A percentile compares a stretch with the other conserved stretches of the same genome.
These are phyloP conservation scores for Cassiopea xamachana DNA, from an alignment of 30 jellyfish, hydroid and myxozoan species.

Conservation along the genomic window DNA sequence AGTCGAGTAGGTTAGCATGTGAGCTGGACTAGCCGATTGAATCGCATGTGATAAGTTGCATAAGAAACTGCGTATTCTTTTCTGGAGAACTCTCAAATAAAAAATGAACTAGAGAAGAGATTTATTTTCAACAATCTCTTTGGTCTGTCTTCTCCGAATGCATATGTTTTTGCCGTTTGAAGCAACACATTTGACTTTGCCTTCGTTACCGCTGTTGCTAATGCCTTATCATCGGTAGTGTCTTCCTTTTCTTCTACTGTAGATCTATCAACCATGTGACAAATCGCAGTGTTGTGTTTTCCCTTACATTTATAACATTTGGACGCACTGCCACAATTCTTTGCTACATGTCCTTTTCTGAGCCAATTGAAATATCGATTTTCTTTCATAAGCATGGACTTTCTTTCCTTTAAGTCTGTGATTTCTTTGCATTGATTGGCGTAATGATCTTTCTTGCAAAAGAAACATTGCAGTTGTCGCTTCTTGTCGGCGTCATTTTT, in stretches of 20 bases:
- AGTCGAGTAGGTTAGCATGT: too few species aligned
- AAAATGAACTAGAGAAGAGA: not conserved
- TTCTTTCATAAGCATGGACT: conserved; percentile 6
- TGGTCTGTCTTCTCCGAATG: conserved; percentile 28
- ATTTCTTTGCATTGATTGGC: conserved; percentile 11
- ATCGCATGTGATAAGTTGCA: too few species aligned
- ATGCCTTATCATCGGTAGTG: not conserved
- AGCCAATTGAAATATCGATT: conserved; percentile 58
- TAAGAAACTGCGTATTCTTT: too few species aligned
- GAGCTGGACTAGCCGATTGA: too few species aligned
- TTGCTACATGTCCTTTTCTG: conserved; percentile 49
- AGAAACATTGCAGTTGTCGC: conserved; percentile 13
- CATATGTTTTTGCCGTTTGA: conserved; percentile 50
- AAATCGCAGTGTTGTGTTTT: conserved; percentile 43
- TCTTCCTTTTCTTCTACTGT: not conserved
- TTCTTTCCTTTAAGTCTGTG: not conserved
- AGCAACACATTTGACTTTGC: conserved; percentile 39
- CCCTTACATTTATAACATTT: conserved; percentile 55
- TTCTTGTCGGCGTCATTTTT: conserved; percentile 9
- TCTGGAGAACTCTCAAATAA: not conserved
- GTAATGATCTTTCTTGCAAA: conserved; percentile 12
- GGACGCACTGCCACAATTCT: conserved; percentile 15
- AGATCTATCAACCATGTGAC: not conserved
- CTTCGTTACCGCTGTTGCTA: conserved; percentile 28
- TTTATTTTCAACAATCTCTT: not conserved